Conservation (phyloP, 2,797 vertebrate species). For the Mus minutoides region DNA sequence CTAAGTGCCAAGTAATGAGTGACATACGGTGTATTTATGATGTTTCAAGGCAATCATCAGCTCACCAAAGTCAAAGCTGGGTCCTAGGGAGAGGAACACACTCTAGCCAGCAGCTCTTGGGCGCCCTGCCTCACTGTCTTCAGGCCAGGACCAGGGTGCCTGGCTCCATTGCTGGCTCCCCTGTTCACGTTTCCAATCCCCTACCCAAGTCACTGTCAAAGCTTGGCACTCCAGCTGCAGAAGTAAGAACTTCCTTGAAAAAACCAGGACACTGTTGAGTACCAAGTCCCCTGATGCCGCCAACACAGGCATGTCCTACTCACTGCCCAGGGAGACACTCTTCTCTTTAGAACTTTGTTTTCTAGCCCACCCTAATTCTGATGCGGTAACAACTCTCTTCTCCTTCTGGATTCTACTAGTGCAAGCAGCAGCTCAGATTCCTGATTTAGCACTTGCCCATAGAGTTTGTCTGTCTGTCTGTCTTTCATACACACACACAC, state of each 20-base stretch:
- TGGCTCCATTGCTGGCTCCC: background rate
- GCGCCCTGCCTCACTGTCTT: background rate
- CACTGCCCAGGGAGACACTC: background rate
- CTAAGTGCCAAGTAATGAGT: background rate
- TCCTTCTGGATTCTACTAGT: background rate
- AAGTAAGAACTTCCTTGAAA: background rate
- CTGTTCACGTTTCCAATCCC: background rate
- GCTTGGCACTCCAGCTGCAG: background rate
- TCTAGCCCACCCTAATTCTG: background rate
- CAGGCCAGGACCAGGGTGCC: accelerated
- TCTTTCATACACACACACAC: background rate
- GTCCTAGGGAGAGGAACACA: background rate
- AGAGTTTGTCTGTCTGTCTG: background rate
- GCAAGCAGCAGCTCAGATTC: background rate
- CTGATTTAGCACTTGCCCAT: background rate
- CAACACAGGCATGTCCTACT: background rate
- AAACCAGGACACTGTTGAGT: background rate
- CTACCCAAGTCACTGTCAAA: background rate
- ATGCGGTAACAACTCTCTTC: background rate
- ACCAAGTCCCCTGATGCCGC: background rate
- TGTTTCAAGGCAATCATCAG: background rate
- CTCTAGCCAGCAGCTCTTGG: background rate
- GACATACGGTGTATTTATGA: background rate
- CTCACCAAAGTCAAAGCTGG: background rate
- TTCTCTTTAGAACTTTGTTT: background rate